These are phyloP conservation scores for Anthrax anthrax DNA, from an alignment of 2,888 invertebrate genomes.

Conservation along the genomic window DNA sequence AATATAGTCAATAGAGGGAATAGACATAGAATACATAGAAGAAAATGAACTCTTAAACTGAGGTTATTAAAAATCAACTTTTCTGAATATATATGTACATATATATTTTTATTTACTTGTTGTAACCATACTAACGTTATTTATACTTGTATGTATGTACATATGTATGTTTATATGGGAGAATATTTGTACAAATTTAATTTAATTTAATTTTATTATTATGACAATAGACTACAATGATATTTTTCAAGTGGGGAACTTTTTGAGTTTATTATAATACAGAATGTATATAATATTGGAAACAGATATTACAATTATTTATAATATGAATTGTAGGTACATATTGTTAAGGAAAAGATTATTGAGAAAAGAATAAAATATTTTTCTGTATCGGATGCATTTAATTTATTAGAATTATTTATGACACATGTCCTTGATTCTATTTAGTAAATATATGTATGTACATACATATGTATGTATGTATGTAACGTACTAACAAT, in stretches of 20 bases:
- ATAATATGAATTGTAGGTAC: too few species aligned
- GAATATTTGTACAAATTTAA: constrained; percentile 7
- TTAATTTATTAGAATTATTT: constrained; percentile 35
- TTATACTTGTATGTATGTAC: too few species aligned
- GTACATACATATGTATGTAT: not conserved
- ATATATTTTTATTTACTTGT: too few species aligned
- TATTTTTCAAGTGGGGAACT: not conserved
- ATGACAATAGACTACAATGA: constrained; percentile 14
- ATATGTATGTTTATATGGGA: constrained; percentile 1
- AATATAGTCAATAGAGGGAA: too few species aligned
- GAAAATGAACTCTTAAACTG: not conserved
- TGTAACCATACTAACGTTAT: too few species aligned
- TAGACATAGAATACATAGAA: too few species aligned
- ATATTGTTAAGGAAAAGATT: too few species aligned
- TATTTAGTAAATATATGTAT: not conserved
- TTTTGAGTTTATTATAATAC: not conserved
- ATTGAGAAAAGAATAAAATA: constrained; percentile 2
- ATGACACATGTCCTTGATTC: constrained; percentile 20
- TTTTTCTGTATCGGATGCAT: constrained; percentile 29
- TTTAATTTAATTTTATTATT: constrained; percentile 20
- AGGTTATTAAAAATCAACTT: not conserved
- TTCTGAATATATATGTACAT: too few species aligned
- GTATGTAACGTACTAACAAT: too few species aligned
- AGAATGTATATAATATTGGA: not conserved
- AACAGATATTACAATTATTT: not conserved